Conservation (phyloP, 2,797 vertebrate genomes). For the Vespertilio murinus region DNA sequence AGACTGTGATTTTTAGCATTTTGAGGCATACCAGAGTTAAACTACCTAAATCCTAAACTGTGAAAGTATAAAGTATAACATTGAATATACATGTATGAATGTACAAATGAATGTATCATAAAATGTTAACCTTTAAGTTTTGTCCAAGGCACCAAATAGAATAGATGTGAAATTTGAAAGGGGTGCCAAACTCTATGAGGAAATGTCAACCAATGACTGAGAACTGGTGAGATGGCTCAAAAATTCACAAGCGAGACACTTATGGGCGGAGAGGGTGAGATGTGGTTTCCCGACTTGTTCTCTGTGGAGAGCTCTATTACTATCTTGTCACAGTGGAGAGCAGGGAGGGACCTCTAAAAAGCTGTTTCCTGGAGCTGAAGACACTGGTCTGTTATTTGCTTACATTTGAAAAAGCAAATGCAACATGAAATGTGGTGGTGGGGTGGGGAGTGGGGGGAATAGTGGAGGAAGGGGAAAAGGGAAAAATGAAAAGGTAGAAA, state of each 20-base stretch:
- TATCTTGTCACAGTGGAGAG: background rate
- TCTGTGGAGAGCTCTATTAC: background rate
- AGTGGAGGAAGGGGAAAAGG: too few species aligned
- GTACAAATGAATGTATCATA: background rate
- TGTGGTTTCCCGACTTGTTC: background rate
- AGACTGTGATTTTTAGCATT: background rate
- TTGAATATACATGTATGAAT: background rate
- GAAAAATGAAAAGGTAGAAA: background rate
- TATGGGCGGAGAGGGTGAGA: background rate
- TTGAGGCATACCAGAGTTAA: background rate
- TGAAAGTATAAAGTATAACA: background rate
- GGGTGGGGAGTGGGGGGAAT: background rate
- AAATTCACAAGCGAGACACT: background rate
- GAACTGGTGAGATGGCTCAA: background rate
- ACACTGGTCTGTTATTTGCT: background rate
- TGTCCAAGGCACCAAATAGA: background rate
- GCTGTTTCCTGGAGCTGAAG: background rate
- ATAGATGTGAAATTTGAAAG: background rate
- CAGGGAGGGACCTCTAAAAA: background rate
- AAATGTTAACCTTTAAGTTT: background rate
- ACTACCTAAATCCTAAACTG: background rate
- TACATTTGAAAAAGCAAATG: background rate
- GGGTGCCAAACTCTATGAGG: background rate
- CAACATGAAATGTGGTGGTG: too few species aligned
- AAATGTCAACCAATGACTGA: background rate